Base-by-base conservation (phyloP, 2,113 vertebrate genomes). In the Clupea harengus region DNA sequence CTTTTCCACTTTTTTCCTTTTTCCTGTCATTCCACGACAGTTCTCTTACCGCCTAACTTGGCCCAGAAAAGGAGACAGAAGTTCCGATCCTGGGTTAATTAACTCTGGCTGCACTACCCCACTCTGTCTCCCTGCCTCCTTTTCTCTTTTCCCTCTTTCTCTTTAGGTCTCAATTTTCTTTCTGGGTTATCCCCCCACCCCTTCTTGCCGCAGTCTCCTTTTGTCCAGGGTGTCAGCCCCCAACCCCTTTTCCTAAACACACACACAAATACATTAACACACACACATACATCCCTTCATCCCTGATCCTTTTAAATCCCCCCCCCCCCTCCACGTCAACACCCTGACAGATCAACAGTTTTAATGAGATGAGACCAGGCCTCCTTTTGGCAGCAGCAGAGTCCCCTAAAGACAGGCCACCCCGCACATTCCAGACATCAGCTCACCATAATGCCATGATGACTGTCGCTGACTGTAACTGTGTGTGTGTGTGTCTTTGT, bases 331-430 rank as follows among this genome's bases (percentile, higher is more conserved):
- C 20, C 57, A 25, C 57, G n/a, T 6, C 57, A 18, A 18, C 52
- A 64, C 57, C 57, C 57, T 64, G 57, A 64, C 57, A 64, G 57
- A 64, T 64, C 57, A 64, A 64, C 57, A 64, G 57, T 64, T 64
- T 83, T 83, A 83, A 83, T 83, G 83, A 83, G 54, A 54, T 83
- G 83, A 83, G 57, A 64, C 20, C 57, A 64, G 22, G 5, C 57
- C 22, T 64, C 57, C 9, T 6, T 64, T 64, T 2, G 52, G 22
- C 57, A 22, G 22, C 22, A 64, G 57, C 20, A 60, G 18, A 64
- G n/a, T 64, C 57, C 57, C 57, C 57, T 4, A 64, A 39, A 64
- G 57, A 20, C 57, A 64, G 57, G 6, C 57, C 57, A 64, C 57
- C 57, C 20, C 22, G 9, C 57, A 64, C 57, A 64, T 64, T 64